These are phyloP conservation scores for Xestia sexstrigata DNA, from an alignment of 2,888 invertebrate genomes.

Conservation along the genomic window DNA sequence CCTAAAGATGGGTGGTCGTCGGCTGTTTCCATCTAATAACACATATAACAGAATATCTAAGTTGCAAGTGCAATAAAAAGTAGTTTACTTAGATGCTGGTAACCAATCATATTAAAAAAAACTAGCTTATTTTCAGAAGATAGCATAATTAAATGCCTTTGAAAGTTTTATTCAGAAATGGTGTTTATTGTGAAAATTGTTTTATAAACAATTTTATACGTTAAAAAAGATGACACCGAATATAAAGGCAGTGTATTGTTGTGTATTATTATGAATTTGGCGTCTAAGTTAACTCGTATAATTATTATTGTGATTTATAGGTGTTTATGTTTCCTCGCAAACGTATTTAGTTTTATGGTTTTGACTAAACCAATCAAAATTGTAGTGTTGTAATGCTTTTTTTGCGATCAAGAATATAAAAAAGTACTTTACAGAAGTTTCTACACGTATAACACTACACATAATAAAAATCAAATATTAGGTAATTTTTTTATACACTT, in stretches of 20 bases:
- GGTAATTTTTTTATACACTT: not conserved
- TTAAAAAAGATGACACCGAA: not conserved
- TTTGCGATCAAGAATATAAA: not conserved
- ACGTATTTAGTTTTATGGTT: constrained; percentile 1
- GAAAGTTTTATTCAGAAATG: not conserved
- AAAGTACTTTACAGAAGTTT: not conserved
- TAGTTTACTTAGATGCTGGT: not conserved
- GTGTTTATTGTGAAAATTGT: not conserved
- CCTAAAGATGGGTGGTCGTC: too few species aligned
- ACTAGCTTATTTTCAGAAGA: not conserved
- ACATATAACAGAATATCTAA: not conserved
- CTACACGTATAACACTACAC: not conserved
- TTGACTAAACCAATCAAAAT: not conserved
- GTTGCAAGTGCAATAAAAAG: not conserved
- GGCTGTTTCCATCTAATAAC: too few species aligned
- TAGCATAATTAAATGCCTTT: not conserved
- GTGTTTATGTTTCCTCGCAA: not conserved
- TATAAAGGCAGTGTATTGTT: not conserved
- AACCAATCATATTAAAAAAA: not conserved
- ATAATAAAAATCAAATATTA: constrained; percentile 26
- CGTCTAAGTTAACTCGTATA: not conserved
- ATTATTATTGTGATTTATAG: constrained; percentile 4
- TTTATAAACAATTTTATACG: not conserved
- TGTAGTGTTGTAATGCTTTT: not conserved
- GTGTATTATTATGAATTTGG: not conserved